Conservation (phyloP, 1,140 invertebrate species). For the Melanaphis sacchari region DNA sequence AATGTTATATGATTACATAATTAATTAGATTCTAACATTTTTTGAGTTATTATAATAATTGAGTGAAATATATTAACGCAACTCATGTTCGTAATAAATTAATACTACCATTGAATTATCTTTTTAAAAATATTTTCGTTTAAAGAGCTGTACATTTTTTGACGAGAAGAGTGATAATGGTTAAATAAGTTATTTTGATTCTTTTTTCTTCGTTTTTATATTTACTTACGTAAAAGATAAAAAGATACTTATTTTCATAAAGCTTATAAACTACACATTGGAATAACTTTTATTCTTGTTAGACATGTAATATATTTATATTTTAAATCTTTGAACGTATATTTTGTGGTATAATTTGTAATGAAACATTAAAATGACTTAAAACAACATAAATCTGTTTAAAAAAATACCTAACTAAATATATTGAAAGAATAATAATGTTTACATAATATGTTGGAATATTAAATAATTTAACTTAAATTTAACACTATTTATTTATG, state of each 20-base stretch:
- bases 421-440: background rate
- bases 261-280: background rate
- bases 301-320: background rate
- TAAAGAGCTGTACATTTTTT: background rate
- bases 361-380: background rate
- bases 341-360: background rate
- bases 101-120: background rate
- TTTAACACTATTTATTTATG: background rate
- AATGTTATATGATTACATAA: background rate
- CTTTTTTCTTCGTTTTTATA: background rate
- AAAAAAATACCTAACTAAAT: too few relatives aligned
- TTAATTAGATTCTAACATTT: background rate
- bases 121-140: background rate
- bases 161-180: background rate
- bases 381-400: too few relatives aligned
- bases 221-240: background rate
- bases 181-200: background rate
- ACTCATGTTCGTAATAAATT: background rate
- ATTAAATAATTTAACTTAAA: background rate
- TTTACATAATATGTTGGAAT: background rate
- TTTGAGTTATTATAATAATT: background rate
- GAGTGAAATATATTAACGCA: background rate
- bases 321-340: background rate
- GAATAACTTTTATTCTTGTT: background rate
- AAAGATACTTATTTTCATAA: background rate